phyloP scores from a whole-genome alignment of 1,140 invertebrate species.

The Tenebrio molitor region DNA sequence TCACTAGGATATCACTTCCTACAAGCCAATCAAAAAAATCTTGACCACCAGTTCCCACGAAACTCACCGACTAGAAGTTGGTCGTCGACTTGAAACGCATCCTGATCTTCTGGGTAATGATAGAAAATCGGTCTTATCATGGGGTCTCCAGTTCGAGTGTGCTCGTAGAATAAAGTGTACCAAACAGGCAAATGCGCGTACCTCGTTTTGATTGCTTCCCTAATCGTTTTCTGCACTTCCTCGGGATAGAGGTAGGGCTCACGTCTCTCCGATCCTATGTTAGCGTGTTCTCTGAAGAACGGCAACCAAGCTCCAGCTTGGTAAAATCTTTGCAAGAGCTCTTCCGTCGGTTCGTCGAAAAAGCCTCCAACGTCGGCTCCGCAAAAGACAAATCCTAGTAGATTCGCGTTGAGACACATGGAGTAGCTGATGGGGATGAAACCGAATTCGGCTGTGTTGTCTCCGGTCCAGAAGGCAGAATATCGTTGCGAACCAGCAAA shows the following conservation, averaged over 20 bases:
- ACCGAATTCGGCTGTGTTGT: conserved; percentile 85
- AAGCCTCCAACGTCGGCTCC: conserved; percentile 98
- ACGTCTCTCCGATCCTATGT: conserved; percentile 91
- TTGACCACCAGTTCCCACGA: not conserved
- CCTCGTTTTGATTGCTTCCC: conserved; percentile 82
- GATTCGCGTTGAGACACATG: conserved; percentile 22
- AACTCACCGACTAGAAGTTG: conserved; percentile 76
- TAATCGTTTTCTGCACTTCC: conserved; percentile 78
- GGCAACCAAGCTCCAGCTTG: conserved; percentile 75
- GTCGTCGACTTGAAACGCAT: conserved; percentile 86
- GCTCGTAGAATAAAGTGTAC: conserved; percentile 96
- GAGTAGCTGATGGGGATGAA: conserved; percentile 70
- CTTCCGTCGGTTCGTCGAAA: conserved; percentile 92
- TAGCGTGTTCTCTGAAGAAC: conserved; percentile 74
- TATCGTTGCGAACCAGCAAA: conserved; percentile 86
- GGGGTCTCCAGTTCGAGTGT: conserved; percentile 82
- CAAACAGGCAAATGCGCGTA: conserved; percentile 92
- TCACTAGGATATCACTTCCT: conserved; percentile 84
- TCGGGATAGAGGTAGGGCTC: conserved; percentile 96
- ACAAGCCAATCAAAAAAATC: conserved; percentile 64
- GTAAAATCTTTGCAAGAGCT: conserved; percentile 95
- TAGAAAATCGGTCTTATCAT: conserved; percentile 91
- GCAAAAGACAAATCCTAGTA: conserved; percentile 87
- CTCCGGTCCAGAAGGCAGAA: conserved; percentile 88
- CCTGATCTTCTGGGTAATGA: conserved; percentile 86